Evolutionary conservation across 2,113 vertebrate species (phyloP).

Genomic region (Xenopus borealis): DNA sequence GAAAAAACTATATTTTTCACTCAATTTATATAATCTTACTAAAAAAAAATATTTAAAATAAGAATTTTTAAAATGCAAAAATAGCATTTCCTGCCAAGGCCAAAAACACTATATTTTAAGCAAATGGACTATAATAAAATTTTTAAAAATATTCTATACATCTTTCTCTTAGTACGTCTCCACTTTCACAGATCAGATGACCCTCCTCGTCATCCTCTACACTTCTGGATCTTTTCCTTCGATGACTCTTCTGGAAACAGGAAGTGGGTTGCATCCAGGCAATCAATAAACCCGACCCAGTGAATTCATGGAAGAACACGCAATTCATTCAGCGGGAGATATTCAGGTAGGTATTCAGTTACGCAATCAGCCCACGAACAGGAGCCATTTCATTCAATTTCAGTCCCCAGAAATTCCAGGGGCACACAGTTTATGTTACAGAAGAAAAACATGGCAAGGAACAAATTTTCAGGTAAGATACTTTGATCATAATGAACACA

Average conservation of each 20-base stretch:
- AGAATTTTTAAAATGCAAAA: no score
- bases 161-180: conserved; percentile 95
- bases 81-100: conserved; percentile 52
- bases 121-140: conserved; percentile 73
- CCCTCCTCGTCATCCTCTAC: conserved; percentile 98
- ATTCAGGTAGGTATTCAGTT: conserved; percentile 77
- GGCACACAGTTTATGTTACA: conserved; percentile 99
- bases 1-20: background rate
- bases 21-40: conserved; percentile 27
- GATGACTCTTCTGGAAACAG: conserved; percentile 86
- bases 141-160: conserved; percentile 92
- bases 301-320: conserved; percentile 85
- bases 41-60: no score
- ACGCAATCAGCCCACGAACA: conserved; percentile 85
- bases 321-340: conserved; percentile 78
- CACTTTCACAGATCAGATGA: conserved; percentile 96
- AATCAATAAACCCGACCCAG: conserved; percentile 69
- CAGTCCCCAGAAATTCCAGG: conserved; percentile 97
- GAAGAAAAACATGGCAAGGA: conserved; percentile 99
- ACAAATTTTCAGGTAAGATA: conserved; percentile 99
- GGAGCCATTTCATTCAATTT: conserved; percentile 99
- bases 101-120: conserved; percentile 60
- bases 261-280: conserved; percentile 78
- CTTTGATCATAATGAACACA: conserved; percentile 79
- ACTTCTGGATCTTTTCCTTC: conserved; percentile 91